Base-by-base conservation (phyloP, 2,113 vertebrate genomes). In the Apodemus sylvaticus region DNA sequence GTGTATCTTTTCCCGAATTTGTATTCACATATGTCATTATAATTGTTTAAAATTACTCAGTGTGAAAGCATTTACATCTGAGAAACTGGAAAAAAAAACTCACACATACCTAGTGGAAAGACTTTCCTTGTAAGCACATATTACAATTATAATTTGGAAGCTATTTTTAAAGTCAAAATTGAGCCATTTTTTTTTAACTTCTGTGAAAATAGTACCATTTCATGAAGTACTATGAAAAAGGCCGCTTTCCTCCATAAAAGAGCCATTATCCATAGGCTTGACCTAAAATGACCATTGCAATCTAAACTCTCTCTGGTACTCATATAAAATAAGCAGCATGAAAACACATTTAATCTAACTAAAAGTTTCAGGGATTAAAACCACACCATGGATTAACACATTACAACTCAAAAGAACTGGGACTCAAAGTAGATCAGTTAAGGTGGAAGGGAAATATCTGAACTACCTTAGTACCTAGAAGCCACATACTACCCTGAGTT, bases 151-250 rank as follows among this genome's bases (percentile, higher is more conserved):
- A 94, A 79, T 62, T 34, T 71, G 90, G 53, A 91, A 62, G 64
- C 86, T 58, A 68, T 71, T 91, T 94, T 94, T 89, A 77, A 90
- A 89, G 77, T 82, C 90, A 94, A 91, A 93, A 89, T 14, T 86
- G 34, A 86, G 53, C 74, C 73, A 77, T 95, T n/a, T n/a, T n/a
- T n/a, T n/a, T n/a, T n/a, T 95, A 95, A 85, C n/a, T n/a, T 93
- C 78, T 91, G n/a, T 87, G 34, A 71, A 74, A 66, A 66, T 82
- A 73, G 48, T 92, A 26, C 16, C 78, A 95, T 95, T 89, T 66
- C n/a, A 78, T 68, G 16, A 96, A 92, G 53, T 45, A 58, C 58
- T 51, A 79, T 58, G 90, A 64, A 87, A 90, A 83, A 31, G 6
- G 3, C 1, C 26, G 42, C 76, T 94, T 26, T 78, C 42, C 10